A percentile compares a stretch with the other conserved stretches of the same genome.
Conservation (phyloP, 2,888 invertebrate genomes). For the Monoplex corrugatus region DNA sequence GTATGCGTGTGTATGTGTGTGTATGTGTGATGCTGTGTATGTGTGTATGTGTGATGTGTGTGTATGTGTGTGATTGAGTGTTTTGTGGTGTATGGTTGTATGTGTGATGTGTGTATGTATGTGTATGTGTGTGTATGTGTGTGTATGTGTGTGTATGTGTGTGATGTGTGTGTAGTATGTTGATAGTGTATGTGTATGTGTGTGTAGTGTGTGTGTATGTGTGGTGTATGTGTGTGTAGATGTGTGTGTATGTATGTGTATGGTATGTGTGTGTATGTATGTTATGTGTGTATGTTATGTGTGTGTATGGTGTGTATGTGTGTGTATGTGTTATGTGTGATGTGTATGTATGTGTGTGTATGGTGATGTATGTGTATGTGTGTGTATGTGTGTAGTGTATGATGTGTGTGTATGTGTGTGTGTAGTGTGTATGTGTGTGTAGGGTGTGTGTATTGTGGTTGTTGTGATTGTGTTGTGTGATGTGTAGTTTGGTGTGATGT, state of each 20-base stretch:
- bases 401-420: not conserved
- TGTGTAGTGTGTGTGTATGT: not conserved
- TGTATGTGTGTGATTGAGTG: too few relatives aligned
- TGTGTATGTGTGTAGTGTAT: not conserved
- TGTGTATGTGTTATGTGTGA: not conserved
- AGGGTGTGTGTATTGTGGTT: not conserved
- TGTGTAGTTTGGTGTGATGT: not conserved
- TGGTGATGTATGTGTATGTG: not conserved
- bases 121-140: not conserved
- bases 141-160: not conserved
- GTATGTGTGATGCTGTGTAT: not conserved
- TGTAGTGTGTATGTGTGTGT: not conserved
- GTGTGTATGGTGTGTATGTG: slow-evolving; percentile 7
- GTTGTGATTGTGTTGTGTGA: not conserved
- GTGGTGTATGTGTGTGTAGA: not conserved
- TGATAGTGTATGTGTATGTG: not conserved
- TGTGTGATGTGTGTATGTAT: not conserved
- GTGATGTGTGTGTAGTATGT: slow-evolving; percentile 23
- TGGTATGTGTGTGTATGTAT: not conserved
- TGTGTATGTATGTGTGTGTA: not conserved
- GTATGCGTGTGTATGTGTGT: not conserved
- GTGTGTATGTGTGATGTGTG: not conserved
- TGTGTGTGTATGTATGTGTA: not conserved
- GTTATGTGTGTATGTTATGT: not conserved
- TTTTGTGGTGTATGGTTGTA: too few relatives aligned